phyloP scores from a whole-genome alignment of 1,140 invertebrate species.

The Cepaea nemoralis region DNA sequence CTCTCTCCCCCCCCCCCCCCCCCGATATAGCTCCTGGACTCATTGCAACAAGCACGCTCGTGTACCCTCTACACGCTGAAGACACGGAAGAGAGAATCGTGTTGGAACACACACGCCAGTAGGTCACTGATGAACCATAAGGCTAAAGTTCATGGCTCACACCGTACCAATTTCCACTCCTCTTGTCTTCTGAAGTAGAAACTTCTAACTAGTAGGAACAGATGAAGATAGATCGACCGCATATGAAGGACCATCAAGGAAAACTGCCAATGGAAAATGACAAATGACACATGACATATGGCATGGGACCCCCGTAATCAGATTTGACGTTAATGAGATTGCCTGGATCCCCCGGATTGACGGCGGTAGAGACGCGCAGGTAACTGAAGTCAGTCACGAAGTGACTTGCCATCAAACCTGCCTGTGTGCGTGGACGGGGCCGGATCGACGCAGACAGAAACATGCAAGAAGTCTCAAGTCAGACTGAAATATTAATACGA shows the following conservation, averaged over 20 bases:
- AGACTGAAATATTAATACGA: neutral
- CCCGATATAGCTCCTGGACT: too few relatives aligned
- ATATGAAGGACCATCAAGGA: neutral
- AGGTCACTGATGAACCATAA: too few relatives aligned
- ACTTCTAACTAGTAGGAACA: neutral
- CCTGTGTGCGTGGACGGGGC: neutral
- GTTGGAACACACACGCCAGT: too few relatives aligned
- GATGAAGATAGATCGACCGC: neutral
- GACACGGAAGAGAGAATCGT: too few relatives aligned
- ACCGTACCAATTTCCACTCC: neutral
- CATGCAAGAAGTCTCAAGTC: neutral
- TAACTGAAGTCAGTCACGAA: neutral
- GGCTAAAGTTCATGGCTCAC: too few relatives aligned
- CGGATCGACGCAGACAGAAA: neutral
- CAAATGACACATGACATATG: neutral
- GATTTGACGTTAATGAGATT: neutral
- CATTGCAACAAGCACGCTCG: too few relatives aligned
- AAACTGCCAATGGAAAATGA: neutral
- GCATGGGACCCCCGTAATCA: neutral
- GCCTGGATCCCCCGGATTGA: neutral
- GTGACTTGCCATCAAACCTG: neutral
- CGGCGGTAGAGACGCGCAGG: neutral
- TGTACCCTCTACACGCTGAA: too few relatives aligned
- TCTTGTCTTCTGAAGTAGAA: neutral
- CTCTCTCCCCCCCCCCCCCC: too few relatives aligned